Evolutionary conservation across 1,140 invertebrate species (phyloP).

Genomic region (Myzus persicae): DNA sequence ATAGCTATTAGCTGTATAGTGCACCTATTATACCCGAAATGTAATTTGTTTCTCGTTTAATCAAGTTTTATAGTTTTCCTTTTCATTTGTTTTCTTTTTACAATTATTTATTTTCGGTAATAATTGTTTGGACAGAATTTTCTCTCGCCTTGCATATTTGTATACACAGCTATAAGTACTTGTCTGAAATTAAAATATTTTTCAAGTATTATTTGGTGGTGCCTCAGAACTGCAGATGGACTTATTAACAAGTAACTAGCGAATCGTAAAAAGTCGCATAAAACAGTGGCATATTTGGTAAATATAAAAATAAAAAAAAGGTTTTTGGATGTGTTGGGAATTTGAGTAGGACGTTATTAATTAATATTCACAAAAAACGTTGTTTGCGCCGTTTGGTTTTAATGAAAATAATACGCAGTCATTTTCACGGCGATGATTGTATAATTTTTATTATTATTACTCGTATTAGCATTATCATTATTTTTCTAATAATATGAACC

Average conservation of each 20-base stretch:
- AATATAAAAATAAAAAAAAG: not conserved
- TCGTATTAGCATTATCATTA: not conserved
- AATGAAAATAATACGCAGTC: not conserved
- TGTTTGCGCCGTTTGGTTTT: not conserved
- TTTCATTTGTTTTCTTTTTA: not conserved
- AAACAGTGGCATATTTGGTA: not conserved
- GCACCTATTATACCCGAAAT: not conserved
- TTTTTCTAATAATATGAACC: not conserved
- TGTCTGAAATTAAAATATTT: not conserved
- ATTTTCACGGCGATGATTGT: not conserved
- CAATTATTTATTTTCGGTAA: not conserved
- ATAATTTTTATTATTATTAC: too few relatives aligned
- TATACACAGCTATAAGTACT: not conserved
- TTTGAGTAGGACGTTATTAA: not conserved
- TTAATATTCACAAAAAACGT: not conserved
- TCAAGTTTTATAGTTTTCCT: not conserved
- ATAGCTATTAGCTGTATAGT: not conserved
- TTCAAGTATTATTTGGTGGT: not conserved
- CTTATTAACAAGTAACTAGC: not conserved
- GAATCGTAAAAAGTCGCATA: not conserved
- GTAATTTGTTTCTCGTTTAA: not conserved
- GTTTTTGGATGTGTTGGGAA: not conserved
- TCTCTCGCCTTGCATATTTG: not conserved
- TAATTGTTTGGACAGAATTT: not conserved
- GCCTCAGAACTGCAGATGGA: not conserved